Evolutionary conservation across 2,113 vertebrate genomes (phyloP).

Genomic region (Rhodinocichla rosea): DNA sequence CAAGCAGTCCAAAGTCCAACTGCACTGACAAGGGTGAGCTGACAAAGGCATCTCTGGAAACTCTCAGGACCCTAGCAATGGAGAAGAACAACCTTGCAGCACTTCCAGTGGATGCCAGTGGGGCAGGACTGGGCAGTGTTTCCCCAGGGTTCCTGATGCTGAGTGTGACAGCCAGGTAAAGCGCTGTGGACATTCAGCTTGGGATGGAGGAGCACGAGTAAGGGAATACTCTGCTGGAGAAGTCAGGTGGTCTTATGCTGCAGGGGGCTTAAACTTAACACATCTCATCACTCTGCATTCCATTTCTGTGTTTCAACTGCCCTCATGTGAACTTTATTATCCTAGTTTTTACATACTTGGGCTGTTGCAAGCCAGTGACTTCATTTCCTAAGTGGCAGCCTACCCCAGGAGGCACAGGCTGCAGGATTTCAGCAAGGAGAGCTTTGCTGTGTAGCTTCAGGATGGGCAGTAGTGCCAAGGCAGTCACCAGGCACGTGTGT

Average conservation of each 20-base stretch:
- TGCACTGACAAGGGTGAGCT: background rate
- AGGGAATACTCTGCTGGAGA: background rate
- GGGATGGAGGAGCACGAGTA: background rate
- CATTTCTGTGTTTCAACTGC: background rate
- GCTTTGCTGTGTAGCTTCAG: background rate
- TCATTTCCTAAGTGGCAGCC: background rate
- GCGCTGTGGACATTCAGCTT: background rate
- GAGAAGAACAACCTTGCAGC: background rate
- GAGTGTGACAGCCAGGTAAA: background rate
- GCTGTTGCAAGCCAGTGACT: background rate
- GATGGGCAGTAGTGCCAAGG: background rate
- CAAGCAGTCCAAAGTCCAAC: background rate
- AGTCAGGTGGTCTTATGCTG: background rate
- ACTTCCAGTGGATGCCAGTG: background rate
- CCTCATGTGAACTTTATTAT: background rate
- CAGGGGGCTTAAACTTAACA: background rate
- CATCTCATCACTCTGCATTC: background rate
- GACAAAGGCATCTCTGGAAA: background rate
- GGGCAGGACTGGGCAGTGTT: background rate
- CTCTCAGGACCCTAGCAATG: background rate
- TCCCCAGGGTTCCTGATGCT: background rate
- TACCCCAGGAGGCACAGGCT: background rate
- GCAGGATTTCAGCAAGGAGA: background rate
- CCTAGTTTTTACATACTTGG: background rate
- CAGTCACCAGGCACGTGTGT: accelerated